phyloP scores from a whole-genome alignment of 2,888 invertebrate species.

The Hyles lineata region DNA sequence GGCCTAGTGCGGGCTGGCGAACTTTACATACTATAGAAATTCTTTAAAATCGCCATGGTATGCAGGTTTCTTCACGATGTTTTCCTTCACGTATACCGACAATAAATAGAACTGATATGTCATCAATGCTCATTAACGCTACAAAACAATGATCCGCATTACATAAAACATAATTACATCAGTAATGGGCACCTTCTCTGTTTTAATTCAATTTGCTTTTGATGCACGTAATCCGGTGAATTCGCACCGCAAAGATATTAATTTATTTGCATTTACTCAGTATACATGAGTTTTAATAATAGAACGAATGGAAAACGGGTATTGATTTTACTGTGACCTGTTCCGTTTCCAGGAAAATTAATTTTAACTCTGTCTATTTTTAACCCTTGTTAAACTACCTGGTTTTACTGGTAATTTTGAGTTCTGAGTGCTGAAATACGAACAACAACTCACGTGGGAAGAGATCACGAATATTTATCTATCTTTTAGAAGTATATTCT shows the following conservation, averaged over 20 bases:
- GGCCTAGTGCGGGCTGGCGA: too few species aligned
- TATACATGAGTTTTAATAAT: slow-evolving; percentile 33
- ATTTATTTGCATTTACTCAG: not conserved
- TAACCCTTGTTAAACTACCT: slow-evolving; percentile 28
- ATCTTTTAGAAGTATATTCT: not conserved
- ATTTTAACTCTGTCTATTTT: slow-evolving; percentile 51
- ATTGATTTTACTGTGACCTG: slow-evolving; percentile 51
- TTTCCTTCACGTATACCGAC: too few species aligned
- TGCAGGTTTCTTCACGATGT: too few species aligned
- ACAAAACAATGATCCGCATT: too few species aligned
- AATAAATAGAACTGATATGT: too few species aligned
- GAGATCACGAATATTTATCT: not conserved
- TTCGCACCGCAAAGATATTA: not conserved
- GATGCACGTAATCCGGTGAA: not conserved
- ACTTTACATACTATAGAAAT: too few species aligned
- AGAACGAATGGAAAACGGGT: slow-evolving; percentile 42
- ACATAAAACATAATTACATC: not conserved
- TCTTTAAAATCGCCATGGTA: too few species aligned
- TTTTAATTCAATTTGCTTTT: not conserved
- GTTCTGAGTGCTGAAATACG: not conserved
- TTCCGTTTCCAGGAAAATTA: slow-evolving; percentile 50
- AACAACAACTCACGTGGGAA: not conserved
- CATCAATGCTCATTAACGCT: too few species aligned
- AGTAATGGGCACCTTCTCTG: not conserved
- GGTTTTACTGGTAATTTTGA: slow-evolving; percentile 6